Evolutionary conservation across 2,888 invertebrate genomes (phyloP).

Genomic region (Leptopilina syphax): DNA sequence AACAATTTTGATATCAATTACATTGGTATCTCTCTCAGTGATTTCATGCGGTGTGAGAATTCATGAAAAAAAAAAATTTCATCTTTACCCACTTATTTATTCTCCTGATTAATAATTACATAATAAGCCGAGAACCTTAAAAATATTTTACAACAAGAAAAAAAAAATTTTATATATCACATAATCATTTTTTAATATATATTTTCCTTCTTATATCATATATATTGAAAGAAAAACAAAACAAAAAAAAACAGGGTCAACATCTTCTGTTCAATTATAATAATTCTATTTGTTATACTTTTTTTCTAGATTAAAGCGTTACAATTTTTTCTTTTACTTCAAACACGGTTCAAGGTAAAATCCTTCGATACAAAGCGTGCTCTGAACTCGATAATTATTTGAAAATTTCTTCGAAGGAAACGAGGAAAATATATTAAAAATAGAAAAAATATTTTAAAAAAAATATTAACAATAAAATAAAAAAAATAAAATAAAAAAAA

Average conservation of each 20-base stretch:
- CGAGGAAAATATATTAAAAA: neutral
- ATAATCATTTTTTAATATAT: neutral
- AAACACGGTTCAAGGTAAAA: neutral
- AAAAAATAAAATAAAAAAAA: too few relatives aligned
- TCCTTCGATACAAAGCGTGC: neutral
- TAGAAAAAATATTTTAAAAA: too few relatives aligned
- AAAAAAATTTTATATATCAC: neutral
- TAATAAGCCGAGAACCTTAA: neutral
- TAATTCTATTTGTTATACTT: conserved; percentile 7
- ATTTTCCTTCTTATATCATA: neutral
- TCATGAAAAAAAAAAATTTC: neutral
- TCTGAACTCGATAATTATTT: neutral
- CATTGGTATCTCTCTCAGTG: conserved; percentile 12
- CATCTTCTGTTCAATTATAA: conserved; percentile 1
- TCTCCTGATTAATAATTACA: neutral
- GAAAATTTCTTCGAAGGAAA: neutral
- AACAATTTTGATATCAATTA: conserved; percentile 34
- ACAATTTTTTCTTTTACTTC: neutral
- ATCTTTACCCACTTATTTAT: neutral
- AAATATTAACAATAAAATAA: too few relatives aligned
- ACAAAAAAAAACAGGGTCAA: conserved; percentile 17
- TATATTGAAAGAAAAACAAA: neutral
- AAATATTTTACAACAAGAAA: neutral
- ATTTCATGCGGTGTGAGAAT: conserved; percentile 28
- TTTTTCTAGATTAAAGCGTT: neutral